Percentiles rank a stretch among this genome's conserved stretches.
Conservation (phyloP, 1,140 invertebrate genomes). For the Pogonomyrmex barbatus region DNA sequence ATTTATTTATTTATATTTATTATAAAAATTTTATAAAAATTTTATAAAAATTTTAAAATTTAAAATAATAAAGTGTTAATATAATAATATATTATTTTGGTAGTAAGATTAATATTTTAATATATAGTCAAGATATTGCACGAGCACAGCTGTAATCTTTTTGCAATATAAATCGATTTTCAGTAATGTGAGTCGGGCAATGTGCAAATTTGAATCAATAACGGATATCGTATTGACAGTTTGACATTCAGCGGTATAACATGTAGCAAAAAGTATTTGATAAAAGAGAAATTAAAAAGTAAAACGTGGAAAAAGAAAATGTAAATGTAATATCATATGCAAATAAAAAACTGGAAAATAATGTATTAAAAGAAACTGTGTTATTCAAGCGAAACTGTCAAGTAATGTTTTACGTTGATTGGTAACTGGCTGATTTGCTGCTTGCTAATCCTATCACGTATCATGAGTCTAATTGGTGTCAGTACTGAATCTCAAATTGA, state of each 20-base stretch:
- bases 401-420: slow-evolving; percentile 5
- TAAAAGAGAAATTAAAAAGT: slow-evolving; percentile 1
- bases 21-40: not conserved
- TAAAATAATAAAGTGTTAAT: not conserved
- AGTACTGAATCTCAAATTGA: slow-evolving; percentile 27
- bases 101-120: not conserved
- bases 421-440: slow-evolving; percentile 5
- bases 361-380: not conserved
- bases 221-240: not conserved
- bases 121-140: not conserved
- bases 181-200: not conserved
- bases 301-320: not conserved
- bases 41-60: not conserved
- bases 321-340: not conserved
- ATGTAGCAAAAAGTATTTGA: not conserved
- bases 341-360: not conserved
- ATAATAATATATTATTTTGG: not conserved
- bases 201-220: not conserved
- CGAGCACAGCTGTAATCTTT: not conserved
- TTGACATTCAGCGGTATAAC: slow-evolving; percentile 8
- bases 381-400: not conserved
- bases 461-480: slow-evolving; percentile 8
- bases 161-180: not conserved
- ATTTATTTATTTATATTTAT: too few relatives aligned
- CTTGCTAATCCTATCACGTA: slow-evolving; percentile 22